phyloP scores from a whole-genome alignment of 2,113 vertebrate species.

The Elachura formosa region DNA sequence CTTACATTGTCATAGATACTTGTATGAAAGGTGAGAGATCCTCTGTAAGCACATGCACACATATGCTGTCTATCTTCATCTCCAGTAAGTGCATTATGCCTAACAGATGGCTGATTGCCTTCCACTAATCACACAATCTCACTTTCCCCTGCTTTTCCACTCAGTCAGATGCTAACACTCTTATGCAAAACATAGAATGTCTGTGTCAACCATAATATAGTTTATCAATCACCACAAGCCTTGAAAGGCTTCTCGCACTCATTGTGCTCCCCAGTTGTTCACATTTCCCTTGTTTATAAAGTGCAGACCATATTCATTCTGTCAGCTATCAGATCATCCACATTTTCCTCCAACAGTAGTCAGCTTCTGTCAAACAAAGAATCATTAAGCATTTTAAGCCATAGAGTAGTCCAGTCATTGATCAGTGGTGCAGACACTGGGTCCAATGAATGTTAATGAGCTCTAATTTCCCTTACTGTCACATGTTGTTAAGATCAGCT shows the following conservation, averaged over 20 bases:
- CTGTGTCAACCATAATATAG: not conserved
- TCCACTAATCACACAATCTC: conserved; percentile 18
- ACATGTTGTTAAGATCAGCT: conserved; percentile 27
- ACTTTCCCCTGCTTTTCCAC: not conserved
- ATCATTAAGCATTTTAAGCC: conserved; percentile 10
- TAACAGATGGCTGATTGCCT: conserved; percentile 48
- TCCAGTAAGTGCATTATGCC: not conserved
- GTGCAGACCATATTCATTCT: not conserved
- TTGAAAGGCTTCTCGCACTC: not conserved
- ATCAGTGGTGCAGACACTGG: conserved; percentile 17
- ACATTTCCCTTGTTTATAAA: not conserved
- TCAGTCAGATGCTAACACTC: not conserved
- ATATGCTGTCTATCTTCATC: not conserved
- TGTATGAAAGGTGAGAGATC: not conserved
- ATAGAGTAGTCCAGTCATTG: not conserved
- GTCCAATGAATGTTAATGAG: conserved; percentile 25
- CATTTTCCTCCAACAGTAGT: not conserved
- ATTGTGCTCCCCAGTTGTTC: not conserved
- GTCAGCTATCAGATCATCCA: not conserved
- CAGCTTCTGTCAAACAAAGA: conserved; percentile 21
- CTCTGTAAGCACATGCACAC: not conserved
- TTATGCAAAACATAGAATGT: not conserved
- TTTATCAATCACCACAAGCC: conserved; percentile 27
- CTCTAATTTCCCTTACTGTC: conserved; percentile 7
- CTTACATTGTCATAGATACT: not conserved